Evolutionary conservation across 2,888 invertebrate genomes (phyloP).

Genomic region (Poecilus cupreus): DNA sequence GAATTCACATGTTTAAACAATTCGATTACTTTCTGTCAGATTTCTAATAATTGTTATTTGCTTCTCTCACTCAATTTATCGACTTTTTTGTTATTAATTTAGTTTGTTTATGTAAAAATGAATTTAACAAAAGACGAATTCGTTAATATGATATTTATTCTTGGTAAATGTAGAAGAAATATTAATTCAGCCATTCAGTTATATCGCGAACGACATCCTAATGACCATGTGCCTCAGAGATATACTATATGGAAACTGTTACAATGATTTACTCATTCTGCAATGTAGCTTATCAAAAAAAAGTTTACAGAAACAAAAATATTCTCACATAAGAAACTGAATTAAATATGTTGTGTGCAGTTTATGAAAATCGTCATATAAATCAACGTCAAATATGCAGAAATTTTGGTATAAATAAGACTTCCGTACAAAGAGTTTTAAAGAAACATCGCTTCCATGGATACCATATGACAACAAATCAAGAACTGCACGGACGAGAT

Average conservation of each 20-base stretch:
- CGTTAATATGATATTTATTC: too few relatives aligned
- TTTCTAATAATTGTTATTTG: too few relatives aligned
- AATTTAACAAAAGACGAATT: too few relatives aligned
- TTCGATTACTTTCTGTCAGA: too few relatives aligned
- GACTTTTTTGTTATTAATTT: too few relatives aligned
- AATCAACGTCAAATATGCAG: not conserved
- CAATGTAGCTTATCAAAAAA: not conserved
- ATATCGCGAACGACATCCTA: not conserved
- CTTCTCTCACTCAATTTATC: too few relatives aligned
- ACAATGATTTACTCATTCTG: not conserved
- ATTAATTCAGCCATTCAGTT: not conserved
- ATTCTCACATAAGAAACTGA: not conserved
- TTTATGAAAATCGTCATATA: too few relatives aligned
- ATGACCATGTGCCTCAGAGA: not conserved
- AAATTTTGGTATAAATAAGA: not conserved
- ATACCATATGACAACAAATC: not conserved
- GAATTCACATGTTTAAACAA: too few relatives aligned
- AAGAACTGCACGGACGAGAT: not conserved
- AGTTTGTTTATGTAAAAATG: not conserved
- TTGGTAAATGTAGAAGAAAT: too few relatives aligned
- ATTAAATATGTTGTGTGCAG: not conserved
- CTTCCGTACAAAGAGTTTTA: not conserved
- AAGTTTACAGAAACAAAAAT: too few relatives aligned
- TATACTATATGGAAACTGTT: not conserved
- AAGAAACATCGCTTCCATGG: not conserved